Evolutionary conservation across 2,113 vertebrate genomes (phyloP), one percentile per base, ranked within the genome.

Genomic region (Typhlomys cinereus): DNA sequence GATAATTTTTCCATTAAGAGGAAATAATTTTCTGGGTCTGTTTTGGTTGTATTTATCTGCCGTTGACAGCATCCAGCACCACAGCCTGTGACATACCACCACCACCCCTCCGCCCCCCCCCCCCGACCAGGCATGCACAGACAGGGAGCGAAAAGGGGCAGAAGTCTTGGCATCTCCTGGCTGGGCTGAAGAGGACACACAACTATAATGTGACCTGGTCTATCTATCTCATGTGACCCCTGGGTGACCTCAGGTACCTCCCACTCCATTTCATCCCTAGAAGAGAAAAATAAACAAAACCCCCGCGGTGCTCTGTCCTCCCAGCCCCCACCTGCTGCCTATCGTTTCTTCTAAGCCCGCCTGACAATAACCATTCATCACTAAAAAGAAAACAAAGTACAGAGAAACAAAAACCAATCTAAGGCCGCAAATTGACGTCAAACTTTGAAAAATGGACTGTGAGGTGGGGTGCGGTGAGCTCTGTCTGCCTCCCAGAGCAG

Each of bases 301-400:
- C 87, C 31, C 75, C 25, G 2, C 62, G 3, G 41, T 13, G 59
- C 91, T 23, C 10, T 90, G 88, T 89, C 81, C 2, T 0, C 93
- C 62, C 48, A 41, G 48, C 94, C 88, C 92, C 94, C 75, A 21
- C 88, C 93, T 75, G 74, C 95, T 88, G 90, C 94, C 95, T 96
- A 95, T 96, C 80, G 94, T 92, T 96, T 95, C 93, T 90, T 79
- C 92, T 90, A 94, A 96, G 93, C 90, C 73, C 9, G 90, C 85
- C 96, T 97, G 96, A 96, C 97, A 97, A 96, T 96, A 95, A 96
- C 96, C 95, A 96, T 97, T 97, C 93, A 92, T 96, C 97, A 96
- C 52, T 5, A 92, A 96, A 95, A 96, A 95, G 94, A 96, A 97
- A 96, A 96, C 96, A 95, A 97, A 96, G 94, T 91, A 23, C 61